These are phyloP conservation scores for Octomys mimax DNA, from an alignment of 2,797 vertebrate genomes.

Conservation along the genomic window DNA sequence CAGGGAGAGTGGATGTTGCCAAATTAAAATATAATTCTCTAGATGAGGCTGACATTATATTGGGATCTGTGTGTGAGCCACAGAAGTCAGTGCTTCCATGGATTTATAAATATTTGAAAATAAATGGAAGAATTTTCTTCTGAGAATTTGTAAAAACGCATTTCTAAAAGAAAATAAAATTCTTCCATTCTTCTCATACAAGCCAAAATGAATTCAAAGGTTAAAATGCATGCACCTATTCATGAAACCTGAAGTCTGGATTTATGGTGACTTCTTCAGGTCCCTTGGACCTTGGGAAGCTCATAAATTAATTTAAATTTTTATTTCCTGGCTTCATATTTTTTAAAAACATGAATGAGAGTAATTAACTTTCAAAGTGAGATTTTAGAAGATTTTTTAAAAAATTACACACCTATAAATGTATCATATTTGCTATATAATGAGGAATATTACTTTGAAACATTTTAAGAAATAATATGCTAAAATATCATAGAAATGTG, in stretches of 20 bases:
- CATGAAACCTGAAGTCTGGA: neutral
- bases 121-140: neutral
- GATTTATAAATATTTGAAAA: conserved; percentile 33
- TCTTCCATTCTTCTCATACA: neutral
- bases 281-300: conserved; percentile 33
- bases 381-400: conserved; percentile 63
- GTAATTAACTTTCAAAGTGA: conserved; percentile 58
- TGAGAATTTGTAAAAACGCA: neutral
- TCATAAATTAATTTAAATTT: conserved; percentile 57
- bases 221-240: neutral
- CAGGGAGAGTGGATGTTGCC: neutral
- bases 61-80: neutral
- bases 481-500: conserved; percentile 58
- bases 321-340: conserved; percentile 12
- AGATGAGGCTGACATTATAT: neutral
- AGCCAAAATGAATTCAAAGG: neutral
- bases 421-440: conserved; percentile 39
- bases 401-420: conserved; percentile 49
- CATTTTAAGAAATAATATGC: conserved; percentile 39
- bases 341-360: conserved; percentile 57
- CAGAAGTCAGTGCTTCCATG: neutral
- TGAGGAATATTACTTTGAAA: conserved; percentile 29
- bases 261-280: conserved; percentile 26
- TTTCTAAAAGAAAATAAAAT: neutral
- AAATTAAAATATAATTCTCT: neutral